A percentile compares a stretch with the other conserved stretches of the same genome.
Conservation (phyloP, 2,888 invertebrate species). For the Brenthis daphne region DNA sequence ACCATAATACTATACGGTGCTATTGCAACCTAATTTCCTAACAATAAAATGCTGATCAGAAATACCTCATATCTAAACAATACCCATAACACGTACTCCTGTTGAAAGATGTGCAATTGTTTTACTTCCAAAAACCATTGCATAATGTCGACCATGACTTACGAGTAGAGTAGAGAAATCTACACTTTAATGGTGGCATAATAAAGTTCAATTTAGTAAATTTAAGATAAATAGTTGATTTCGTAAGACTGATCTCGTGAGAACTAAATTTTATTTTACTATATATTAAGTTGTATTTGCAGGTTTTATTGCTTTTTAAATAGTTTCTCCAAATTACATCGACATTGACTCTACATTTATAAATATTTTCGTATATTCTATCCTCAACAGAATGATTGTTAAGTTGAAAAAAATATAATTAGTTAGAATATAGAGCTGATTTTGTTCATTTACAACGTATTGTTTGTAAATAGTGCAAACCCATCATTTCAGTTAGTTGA, state of each 20-base stretch:
- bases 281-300: too few species aligned
- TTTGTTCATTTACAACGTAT: background rate
- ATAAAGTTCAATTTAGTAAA: constrained; percentile 5
- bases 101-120: constrained; percentile 19
- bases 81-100: constrained; percentile 19
- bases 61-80: constrained; percentile 21
- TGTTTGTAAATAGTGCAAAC: constrained; percentile 28
- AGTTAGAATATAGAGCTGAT: background rate
- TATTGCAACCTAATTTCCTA: constrained; percentile 12
- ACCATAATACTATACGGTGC: background rate
- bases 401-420: too few species aligned
- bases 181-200: background rate
- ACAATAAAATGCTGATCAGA: constrained; percentile 14
- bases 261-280: background rate
- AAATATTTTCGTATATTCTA: too few species aligned
- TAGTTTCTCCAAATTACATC: too few species aligned
- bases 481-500: constrained; percentile 41
- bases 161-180: background rate
- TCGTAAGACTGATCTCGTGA: constrained; percentile 14
- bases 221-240: constrained; percentile 5
- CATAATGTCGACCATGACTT: constrained; percentile 8
- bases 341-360: too few species aligned
- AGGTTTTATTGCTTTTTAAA: too few species aligned
- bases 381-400: too few species aligned
- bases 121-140: constrained; percentile 24